Conservation (phyloP, 1,140 invertebrate genomes). For the Drosophila gunungcola region DNA sequence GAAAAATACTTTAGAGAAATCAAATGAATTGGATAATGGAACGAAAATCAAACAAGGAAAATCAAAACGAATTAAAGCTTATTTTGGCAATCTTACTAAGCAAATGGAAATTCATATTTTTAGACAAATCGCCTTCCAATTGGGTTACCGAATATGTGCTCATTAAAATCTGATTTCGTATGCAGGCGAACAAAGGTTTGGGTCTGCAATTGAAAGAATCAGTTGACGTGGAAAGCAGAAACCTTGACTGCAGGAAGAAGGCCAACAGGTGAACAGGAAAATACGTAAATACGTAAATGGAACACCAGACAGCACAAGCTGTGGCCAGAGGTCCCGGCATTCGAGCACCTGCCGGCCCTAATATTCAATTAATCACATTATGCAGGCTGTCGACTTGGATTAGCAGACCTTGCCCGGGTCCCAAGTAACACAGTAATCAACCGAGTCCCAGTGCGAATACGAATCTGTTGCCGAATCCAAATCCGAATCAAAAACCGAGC, state of each 20-base stretch:
- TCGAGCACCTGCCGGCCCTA: conserved; percentile 1
- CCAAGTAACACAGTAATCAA: conserved; percentile 19
- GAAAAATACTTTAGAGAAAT: too few relatives aligned
- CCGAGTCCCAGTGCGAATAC: background rate
- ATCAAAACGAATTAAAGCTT: too few relatives aligned
- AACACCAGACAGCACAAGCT: conserved; percentile 6
- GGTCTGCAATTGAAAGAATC: conserved; percentile 12
- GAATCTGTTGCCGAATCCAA: background rate
- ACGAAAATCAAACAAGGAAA: too few relatives aligned
- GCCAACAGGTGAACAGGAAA: background rate
- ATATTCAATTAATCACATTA: conserved; percentile 63
- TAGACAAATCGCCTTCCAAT: conserved; percentile 15
- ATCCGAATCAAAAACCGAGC: conserved; percentile 12
- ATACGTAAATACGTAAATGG: background rate
- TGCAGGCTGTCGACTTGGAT: conserved; percentile 48
- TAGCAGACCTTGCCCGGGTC: background rate
- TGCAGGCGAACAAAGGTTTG: conserved; percentile 21
- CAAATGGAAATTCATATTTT: conserved; percentile 1
- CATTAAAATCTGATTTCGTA: conserved; percentile 49
- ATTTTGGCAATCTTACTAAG: background rate
- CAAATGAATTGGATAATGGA: too few relatives aligned
- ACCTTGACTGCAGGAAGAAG: conserved; percentile 18
- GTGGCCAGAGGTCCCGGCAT: conserved; percentile 8
- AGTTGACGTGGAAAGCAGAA: conserved; percentile 2
- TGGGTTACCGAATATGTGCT: conserved; percentile 15